phyloP scores from a whole-genome alignment of 2,888 invertebrate genomes.

The Phortica magna region DNA sequence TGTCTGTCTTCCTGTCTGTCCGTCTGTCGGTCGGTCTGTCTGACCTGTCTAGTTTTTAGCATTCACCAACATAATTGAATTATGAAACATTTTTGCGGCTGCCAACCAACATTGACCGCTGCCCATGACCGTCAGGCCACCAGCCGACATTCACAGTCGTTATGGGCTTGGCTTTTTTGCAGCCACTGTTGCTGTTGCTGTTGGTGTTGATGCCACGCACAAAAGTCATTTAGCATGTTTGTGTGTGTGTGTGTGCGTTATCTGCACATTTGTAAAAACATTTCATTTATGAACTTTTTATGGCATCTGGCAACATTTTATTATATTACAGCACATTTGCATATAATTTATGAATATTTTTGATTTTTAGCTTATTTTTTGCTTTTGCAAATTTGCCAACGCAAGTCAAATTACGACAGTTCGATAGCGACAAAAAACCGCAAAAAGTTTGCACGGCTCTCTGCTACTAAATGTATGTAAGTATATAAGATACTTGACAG shows the following conservation, averaged over 20 bases:
- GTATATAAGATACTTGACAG: neutral
- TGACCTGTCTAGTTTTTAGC: constrained; percentile 23
- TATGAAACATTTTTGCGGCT: constrained; percentile 39
- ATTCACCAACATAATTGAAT: constrained; percentile 37
- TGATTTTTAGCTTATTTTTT: constrained; percentile 20
- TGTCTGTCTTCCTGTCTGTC: neutral
- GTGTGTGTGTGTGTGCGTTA: neutral
- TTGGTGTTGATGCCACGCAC: neutral
- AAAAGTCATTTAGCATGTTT: constrained; percentile 3
- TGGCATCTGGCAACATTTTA: constrained; percentile 27
- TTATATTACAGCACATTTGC: constrained; percentile 28
- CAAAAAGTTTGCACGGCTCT: neutral
- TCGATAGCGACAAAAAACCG: neutral
- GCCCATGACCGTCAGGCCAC: neutral
- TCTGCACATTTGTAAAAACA: neutral
- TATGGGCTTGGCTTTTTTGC: neutral
- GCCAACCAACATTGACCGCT: neutral
- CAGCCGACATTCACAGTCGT: neutral
- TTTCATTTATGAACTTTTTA: constrained; percentile 29
- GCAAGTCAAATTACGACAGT: neutral
- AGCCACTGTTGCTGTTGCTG: neutral
- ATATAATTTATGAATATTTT: constrained; percentile 27
- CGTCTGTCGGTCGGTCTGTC: neutral
- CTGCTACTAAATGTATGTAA: neutral
- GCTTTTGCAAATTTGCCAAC: neutral